Percentiles rank a stretch among this genome's conserved stretches.
phyloP scores from a whole-genome alignment of 2,113 vertebrate genomes.

The Piaya cayana region DNA sequence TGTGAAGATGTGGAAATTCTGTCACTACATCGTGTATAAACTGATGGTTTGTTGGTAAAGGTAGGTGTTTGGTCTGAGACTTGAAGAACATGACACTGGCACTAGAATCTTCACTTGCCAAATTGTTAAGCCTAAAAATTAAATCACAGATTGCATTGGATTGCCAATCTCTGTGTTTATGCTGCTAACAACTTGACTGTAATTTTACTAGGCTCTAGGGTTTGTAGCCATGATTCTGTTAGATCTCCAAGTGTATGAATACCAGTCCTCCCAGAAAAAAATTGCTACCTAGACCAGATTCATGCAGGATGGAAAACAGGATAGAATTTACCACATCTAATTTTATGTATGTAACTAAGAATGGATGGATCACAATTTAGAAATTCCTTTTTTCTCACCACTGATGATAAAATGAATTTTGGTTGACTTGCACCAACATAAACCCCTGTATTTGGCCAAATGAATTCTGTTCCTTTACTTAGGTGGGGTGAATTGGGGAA shows the following conservation, averaged over 20 bases:
- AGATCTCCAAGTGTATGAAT: background rate
- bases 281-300: background rate
- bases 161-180: background rate
- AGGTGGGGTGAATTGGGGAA: background rate
- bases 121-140: background rate
- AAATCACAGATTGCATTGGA: background rate
- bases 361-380: background rate
- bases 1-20: background rate
- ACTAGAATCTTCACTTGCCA: background rate
- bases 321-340: background rate
- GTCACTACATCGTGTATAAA: background rate
- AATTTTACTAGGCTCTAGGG: background rate
- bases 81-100: background rate
- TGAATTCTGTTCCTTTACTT: background rate
- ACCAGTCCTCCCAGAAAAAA: background rate
- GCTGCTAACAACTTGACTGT: accelerated
- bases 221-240: background rate
- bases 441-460: background rate
- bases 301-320: background rate
- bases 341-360: background rate
- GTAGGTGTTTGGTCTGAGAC: background rate
- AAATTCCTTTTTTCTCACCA: background rate
- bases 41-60: background rate
- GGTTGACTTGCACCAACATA: background rate
- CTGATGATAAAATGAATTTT: background rate